These are phyloP conservation scores for Pectinophora gossypiella DNA, from an alignment of 1,140 invertebrate genomes.

Conservation along the genomic window DNA sequence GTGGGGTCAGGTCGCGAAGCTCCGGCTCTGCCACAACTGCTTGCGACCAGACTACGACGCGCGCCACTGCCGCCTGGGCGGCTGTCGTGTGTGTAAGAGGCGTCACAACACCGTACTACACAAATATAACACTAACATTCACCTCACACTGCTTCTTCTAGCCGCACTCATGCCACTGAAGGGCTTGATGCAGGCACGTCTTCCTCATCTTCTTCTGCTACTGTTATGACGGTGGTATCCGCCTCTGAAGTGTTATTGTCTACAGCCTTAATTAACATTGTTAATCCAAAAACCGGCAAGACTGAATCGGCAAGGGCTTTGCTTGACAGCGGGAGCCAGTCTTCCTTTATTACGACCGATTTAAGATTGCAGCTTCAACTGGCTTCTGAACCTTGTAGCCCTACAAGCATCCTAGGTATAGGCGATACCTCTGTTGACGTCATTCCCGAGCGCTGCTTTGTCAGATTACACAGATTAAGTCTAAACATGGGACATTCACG, in stretches of 20 bases:
- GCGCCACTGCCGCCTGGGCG: neutral
- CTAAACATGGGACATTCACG: neutral
- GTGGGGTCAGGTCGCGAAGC: neutral
- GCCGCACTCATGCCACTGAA: neutral
- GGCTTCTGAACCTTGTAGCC: neutral
- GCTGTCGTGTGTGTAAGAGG: conserved; percentile 3
- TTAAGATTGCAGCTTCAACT: conserved; percentile 2
- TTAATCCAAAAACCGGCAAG: conserved; percentile 5
- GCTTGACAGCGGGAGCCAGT: conserved; percentile 4
- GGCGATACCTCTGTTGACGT: neutral
- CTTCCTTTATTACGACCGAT: neutral
- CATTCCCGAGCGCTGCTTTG: neutral
- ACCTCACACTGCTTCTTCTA: neutral
- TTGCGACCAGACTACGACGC: too few species aligned
- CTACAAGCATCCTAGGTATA: conserved; percentile 4
- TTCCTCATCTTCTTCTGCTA: too few species aligned
- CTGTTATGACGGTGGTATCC: neutral
- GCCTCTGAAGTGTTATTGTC: conserved; percentile 4
- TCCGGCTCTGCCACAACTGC: conserved; percentile 1
- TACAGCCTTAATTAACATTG: conserved; percentile 5
- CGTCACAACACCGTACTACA: conserved; percentile 5
- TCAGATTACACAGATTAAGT: neutral
- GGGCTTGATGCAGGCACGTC: neutral
- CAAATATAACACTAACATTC: neutral
- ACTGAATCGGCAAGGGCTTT: conserved; percentile 1